These are phyloP conservation scores for Helicoverpa armigera DNA, from an alignment of 1,140 invertebrate species.

Conservation along the genomic window DNA sequence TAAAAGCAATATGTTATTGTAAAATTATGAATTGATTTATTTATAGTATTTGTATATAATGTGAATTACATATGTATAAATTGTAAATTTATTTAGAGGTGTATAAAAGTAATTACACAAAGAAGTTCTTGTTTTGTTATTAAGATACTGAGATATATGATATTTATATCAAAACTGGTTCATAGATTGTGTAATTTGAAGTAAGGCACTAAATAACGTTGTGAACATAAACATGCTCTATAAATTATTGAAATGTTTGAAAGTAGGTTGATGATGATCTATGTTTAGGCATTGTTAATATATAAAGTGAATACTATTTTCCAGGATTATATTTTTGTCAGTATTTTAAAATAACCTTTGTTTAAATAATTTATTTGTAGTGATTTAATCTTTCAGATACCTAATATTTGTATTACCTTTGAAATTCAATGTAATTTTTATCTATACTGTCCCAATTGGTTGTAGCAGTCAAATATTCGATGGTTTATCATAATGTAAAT, in stretches of 20 bases:
- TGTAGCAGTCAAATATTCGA: slow-evolving; percentile 22
- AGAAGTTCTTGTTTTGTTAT: slow-evolving; percentile 10
- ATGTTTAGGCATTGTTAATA: no score
- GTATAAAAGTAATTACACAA: slow-evolving; percentile 5
- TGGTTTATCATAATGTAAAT: slow-evolving; percentile 40
- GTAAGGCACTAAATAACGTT: slow-evolving; percentile 29
- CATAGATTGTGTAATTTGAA: slow-evolving; percentile 12
- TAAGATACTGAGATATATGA: slow-evolving; percentile 14
- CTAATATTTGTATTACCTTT: neutral
- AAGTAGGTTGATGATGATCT: neutral
- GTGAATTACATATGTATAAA: slow-evolving; percentile 49
- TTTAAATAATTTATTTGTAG: slow-evolving; percentile 6
- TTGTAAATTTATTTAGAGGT: slow-evolving; percentile 46
- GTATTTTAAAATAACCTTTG: slow-evolving; percentile 9
- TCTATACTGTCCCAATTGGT: slow-evolving; percentile 17
- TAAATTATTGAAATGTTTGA: neutral
- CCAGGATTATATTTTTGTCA: slow-evolving; percentile 31
- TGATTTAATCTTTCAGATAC: slow-evolving; percentile 15
- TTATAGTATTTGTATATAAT: slow-evolving; percentile 48
- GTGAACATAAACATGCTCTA: neutral
- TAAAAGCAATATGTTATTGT: slow-evolving; percentile 45
- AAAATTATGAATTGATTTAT: slow-evolving; percentile 40
- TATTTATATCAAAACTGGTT: neutral
- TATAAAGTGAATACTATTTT: no score
- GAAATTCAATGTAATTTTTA: slow-evolving; percentile 13